Percentiles rank a stretch among this genome's conserved stretches.
These are phyloP conservation scores for Patella depressa DNA, from an alignment of 2,888 invertebrate genomes.

Conservation along the genomic window DNA sequence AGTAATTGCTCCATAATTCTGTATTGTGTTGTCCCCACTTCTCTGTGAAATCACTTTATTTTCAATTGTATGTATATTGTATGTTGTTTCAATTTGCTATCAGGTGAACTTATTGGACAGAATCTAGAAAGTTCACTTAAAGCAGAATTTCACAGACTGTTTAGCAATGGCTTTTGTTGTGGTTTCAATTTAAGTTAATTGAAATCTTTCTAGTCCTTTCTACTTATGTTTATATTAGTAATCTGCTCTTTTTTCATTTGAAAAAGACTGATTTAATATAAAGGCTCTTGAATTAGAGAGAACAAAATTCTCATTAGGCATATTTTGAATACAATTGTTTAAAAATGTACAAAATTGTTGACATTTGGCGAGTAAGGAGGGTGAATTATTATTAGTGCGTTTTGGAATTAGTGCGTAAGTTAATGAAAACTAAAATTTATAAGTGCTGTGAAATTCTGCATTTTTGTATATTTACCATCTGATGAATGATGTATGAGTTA, in stretches of 20 bases:
- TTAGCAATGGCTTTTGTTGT: too few species aligned
- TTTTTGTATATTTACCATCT: slow-evolving; percentile 23
- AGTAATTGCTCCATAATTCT: too few species aligned
- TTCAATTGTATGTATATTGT: too few species aligned
- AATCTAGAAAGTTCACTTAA: slow-evolving; percentile 1
- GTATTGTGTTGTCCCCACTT: too few species aligned
- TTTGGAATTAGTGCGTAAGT: slow-evolving; percentile 20
- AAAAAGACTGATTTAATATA: background rate
- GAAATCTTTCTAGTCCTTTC: too few species aligned
- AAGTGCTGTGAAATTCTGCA: slow-evolving; percentile 32
- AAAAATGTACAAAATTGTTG: slow-evolving; percentile 15
- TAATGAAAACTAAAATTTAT: slow-evolving; percentile 15
- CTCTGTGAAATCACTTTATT: too few species aligned
- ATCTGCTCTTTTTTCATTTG: background rate
- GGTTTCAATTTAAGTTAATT: too few species aligned
- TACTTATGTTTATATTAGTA: background rate
- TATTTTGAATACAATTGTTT: slow-evolving; percentile 12
- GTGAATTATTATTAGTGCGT: slow-evolving; percentile 21
- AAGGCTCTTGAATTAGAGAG: background rate
- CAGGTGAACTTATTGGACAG: too few species aligned
- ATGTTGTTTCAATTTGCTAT: too few species aligned
- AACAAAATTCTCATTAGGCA: slow-evolving; percentile 5
- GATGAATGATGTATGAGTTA: slow-evolving; percentile 29
- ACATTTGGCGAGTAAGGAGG: slow-evolving; percentile 22
- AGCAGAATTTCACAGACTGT: slow-evolving; percentile 30